Evolutionary conservation across 2,113 vertebrate species (phyloP), one percentile per base, ranked within the genome.

Genomic region (Chrysochloris asiatica): DNA sequence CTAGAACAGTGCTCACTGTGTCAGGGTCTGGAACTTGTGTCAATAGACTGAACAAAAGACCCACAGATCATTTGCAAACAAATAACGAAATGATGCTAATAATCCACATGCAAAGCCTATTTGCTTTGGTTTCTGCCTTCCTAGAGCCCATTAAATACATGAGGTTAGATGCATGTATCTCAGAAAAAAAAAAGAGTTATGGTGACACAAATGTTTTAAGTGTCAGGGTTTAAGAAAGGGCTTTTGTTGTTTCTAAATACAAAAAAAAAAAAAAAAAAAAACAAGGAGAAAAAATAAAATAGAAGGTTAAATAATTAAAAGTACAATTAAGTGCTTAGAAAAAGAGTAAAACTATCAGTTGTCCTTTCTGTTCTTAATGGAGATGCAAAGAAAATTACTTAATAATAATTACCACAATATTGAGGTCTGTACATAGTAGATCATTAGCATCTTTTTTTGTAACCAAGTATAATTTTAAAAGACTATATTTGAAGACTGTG

Each of bases 51-150:
- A 81, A 91, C 87, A 88, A 94, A 94, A 92, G 90, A 61, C 61
- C 77, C 48, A 48, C 61, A 87, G 86, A 30, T 89, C 81, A 82
- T 95, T 84, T 93, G 86, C 92, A 96, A 94, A 91, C 95, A 96
- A 88, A 84, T 78, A 90, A 92, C 69, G 69, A 82, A 90, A 43
- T 8, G 86, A 65, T 89, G 84, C 45, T n/a, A 36, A 79, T 69
- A 61, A 56, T 67, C 28, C 38, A 38, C 48, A 77, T 63, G 90
- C 90, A 91, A 89, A 95, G 79, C 56, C 26, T 2, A n/a, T 3
- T 1, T 59, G 56, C 47, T 21, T 2, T 61, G 52, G 54, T 83
- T 65, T 86, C 63, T 84, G 69, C 33, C 69, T 48, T 2, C 33
- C 41, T 9, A 69, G 36, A 8, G 22, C 43, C 56, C 63, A 6